Evolutionary conservation across 1,140 invertebrate genomes (phyloP), one percentile per base, ranked within the genome.

Genomic region (Halesus radiatus): DNA sequence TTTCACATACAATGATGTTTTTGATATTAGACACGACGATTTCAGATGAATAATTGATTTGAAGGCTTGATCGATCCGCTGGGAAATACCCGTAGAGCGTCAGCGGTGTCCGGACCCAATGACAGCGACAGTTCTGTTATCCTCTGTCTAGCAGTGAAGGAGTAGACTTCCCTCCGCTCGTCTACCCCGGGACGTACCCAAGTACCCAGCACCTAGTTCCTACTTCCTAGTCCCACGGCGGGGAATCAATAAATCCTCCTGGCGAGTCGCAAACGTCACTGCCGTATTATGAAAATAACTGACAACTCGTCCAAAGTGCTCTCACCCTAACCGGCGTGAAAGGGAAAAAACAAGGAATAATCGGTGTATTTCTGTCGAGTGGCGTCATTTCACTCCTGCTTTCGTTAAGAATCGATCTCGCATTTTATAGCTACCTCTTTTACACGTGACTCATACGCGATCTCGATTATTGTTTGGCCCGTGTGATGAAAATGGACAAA

Each of bases 401-500:
- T 66, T 32, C 23, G 22, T 66, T 18, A 37, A 66, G 26, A 26
- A 66, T 66, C 26, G 62, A 66, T 37, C 26, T 16, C 62, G 16
- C 62, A 32, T 16, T 26, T 66, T 32, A 26, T 66, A 8, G 26
- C 62, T 66, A 66, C 37, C 62, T 37, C 20, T 66, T 66, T 66
- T 32, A n/a, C 20, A 29, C 22, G 62, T 66, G 62, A 66, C 22
- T 32, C 62, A 66, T 32, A 32, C 26, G n/a, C 22, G 62, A 29
- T 66, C n/a, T 26, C 26, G 22, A 3, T 66, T 32, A 66, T 66
- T 29, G 62, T 22, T 64, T 16, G 60, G 20, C 4, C 32, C 23
- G 60, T 66, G 16, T n/a, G 62, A 66, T 66, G 62, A 66, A 66
- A 66, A 66, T 29, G 62, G 62, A 32, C 62, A 66, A 29, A 66